These are phyloP conservation scores for Loris lydekkerianus DNA, from an alignment of 2,797 vertebrate species.

Conservation along the genomic window DNA sequence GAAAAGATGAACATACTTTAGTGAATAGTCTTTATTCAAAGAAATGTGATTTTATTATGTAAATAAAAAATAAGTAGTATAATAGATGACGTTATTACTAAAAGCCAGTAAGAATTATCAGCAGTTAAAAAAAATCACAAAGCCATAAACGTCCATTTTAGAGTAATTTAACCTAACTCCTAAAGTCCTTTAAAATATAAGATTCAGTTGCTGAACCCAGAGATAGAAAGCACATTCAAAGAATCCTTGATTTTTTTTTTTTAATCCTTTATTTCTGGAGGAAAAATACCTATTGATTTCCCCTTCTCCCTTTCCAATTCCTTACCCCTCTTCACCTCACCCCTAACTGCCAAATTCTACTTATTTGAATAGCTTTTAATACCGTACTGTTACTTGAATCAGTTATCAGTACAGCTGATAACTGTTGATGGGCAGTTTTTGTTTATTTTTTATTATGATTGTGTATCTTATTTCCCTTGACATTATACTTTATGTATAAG, in stretches of 20 bases:
- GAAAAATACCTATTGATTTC: neutral
- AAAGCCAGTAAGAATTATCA: neutral
- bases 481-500: neutral
- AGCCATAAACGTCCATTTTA: neutral
- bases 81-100: neutral
- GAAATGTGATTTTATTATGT: neutral
- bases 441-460: neutral
- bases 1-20: neutral
- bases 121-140: slow-evolving; percentile 21
- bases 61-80: neutral
- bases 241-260: neutral
- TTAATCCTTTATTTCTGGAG: neutral
- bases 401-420: neutral
- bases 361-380: neutral
- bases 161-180: neutral
- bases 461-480: neutral
- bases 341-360: neutral
- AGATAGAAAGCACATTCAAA: neutral
- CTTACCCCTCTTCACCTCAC: neutral
- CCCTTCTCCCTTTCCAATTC: neutral
- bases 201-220: neutral
- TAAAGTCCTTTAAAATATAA: neutral
- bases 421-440: neutral
- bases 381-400: neutral
- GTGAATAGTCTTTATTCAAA: neutral